phyloP scores from a whole-genome alignment of 2,888 invertebrate species.

The Synanthedon andrenaeformis region DNA sequence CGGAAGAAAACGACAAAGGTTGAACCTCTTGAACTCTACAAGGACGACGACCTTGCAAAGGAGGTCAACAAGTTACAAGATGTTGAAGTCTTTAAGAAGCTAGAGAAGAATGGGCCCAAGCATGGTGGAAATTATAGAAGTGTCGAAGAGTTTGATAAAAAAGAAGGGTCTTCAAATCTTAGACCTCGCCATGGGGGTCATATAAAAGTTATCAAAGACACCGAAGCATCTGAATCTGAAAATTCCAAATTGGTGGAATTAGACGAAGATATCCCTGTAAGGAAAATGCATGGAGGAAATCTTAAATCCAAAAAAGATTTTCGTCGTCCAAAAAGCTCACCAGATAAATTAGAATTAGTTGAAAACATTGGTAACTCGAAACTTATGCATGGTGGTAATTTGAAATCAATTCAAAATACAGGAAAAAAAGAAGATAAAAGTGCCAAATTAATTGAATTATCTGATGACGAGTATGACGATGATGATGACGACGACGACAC shows the following conservation, averaged over 20 bases:
- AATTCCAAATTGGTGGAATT: conserved; percentile 27
- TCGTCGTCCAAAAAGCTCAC: conserved; percentile 16
- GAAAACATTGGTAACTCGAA: conserved; percentile 14
- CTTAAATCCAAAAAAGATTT: conserved; percentile 20
- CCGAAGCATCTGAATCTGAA: conserved; percentile 40
- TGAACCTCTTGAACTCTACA: conserved; percentile 45
- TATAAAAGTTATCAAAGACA: conserved; percentile 20
- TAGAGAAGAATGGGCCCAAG: conserved; percentile 41
- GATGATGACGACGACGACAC: conserved; percentile 23
- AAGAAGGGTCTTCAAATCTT: conserved; percentile 12
- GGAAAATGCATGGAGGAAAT: conserved; percentile 26
- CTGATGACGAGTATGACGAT: conserved; percentile 25
- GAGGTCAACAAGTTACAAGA: conserved; percentile 52
- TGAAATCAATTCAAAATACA: conserved; percentile 19
- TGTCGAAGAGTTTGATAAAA: conserved; percentile 17
- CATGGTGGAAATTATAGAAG: conserved; percentile 61
- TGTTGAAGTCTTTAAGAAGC: conserved; percentile 53
- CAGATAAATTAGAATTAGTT: conserved; percentile 24
- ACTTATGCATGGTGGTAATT: conserved; percentile 37
- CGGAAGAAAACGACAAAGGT: conserved; percentile 31
- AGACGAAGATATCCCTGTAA: conserved; percentile 10
- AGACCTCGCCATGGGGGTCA: conserved; percentile 6
- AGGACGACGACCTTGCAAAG: conserved; percentile 52
- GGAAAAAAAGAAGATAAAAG: conserved; percentile 17
- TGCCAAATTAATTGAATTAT: conserved; percentile 42